Base-by-base conservation (phyloP, 2,888 invertebrate species). In the Andricus curvator region DNA sequence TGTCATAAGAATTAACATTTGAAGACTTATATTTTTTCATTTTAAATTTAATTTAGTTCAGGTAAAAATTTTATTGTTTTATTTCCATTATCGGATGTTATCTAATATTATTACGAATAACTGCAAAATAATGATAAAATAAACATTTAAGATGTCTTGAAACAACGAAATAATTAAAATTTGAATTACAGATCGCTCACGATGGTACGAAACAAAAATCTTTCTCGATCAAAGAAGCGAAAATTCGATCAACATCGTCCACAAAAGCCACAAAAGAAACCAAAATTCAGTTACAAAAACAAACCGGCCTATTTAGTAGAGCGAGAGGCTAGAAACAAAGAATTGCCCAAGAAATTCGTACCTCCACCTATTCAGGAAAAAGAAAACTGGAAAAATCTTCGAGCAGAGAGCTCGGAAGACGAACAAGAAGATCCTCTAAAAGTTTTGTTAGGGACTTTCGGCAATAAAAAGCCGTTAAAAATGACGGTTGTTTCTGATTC, bases 371-470 rank as follows among this genome's bases (percentile, higher is more conserved):
- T 74, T 74, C 74, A 74, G 3, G 33, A 74, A 29, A 33, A 13
- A n/a, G 56, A 56, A 74, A 74, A 74, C 56, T 74, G 74, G 74
- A 60, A 29, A 29, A 74, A 74, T 37, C 9, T 74, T 29, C 74
- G 37, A 33, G 90, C 88, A 17, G 93, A 93, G 64, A 90, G 90
- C 37, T 91, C 92, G 1, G 94, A 93, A 80, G 94, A 94, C n/a
- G 94, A 94, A 82, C 94, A 94, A 81, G 87, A 88, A 65, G 93
- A 95, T 91, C 92, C 93, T 5, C 93, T 94, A 87, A 93, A 93
- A 62, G 93, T 94, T 85, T 89, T 95, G 67, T 88, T 95, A 33
- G 94, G 94, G 0, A 94, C 94, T 81, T 95, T 92, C 76, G 78
- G 67, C 5, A 80, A 37, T 41, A 84, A 82, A 3, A 87, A 87